Evolutionary conservation across 2,113 vertebrate species (phyloP).

Genomic region (Marmota flaviventris): DNA sequence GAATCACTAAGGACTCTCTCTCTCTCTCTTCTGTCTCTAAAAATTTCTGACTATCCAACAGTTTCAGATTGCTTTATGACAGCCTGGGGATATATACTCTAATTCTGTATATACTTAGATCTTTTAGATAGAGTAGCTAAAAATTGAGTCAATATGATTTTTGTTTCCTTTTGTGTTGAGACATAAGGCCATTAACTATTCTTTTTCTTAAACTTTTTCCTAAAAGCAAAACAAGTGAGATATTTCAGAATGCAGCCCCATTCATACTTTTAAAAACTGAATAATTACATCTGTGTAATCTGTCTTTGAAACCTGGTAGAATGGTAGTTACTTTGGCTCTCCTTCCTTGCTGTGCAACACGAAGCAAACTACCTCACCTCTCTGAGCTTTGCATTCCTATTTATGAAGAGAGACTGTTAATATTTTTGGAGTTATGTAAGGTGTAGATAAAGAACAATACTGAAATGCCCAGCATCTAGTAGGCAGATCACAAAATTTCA

Average conservation of each 20-base stretch:
- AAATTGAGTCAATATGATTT: slow-evolving; percentile 1
- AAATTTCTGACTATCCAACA: neutral
- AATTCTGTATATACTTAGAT: neutral
- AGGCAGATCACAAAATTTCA: neutral
- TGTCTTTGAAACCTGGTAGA: neutral
- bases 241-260: neutral
- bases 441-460: neutral
- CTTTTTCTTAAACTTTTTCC: neutral
- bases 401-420: neutral
- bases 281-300: neutral
- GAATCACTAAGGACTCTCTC: neutral
- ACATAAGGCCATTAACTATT: neutral
- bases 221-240: slow-evolving; percentile 1
- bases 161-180: neutral
- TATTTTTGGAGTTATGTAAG: neutral
- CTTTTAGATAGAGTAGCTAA: neutral
- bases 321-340: neutral
- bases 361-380: neutral
- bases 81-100: neutral
- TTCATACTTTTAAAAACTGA: neutral
- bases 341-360: neutral
- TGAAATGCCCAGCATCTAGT: neutral
- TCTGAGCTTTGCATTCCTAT: neutral
- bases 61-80: neutral
- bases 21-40: neutral